These are phyloP conservation scores for Sanderia malayensis DNA, from an alignment of 30 jellyfish, hydroid and myxozoan genomes.

Conservation along the genomic window DNA sequence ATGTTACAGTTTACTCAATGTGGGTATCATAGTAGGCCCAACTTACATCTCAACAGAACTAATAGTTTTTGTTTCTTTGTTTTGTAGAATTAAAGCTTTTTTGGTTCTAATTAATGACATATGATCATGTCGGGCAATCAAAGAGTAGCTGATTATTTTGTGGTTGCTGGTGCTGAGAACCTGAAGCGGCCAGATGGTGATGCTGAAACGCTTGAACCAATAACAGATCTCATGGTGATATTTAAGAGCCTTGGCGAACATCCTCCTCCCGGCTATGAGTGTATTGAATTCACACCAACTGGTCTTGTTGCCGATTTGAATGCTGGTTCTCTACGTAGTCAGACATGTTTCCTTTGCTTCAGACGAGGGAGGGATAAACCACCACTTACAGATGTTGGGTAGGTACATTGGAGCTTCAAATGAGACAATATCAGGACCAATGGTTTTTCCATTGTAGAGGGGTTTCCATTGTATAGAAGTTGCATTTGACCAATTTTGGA, in stretches of 20 bases:
- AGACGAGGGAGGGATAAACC: conserved; percentile 96
- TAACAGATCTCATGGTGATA: conserved; percentile 81
- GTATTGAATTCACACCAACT: conserved; percentile 83
- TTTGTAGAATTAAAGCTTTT: too few species aligned
- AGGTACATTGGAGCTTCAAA: conserved; percentile 2
- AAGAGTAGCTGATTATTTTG: conserved; percentile 94
- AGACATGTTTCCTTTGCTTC: conserved; percentile 80
- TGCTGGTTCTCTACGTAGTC: conserved; percentile 89
- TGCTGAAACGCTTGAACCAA: conserved; percentile 92
- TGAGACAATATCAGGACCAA: too few species aligned
- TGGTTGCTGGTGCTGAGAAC: conserved; percentile 87
- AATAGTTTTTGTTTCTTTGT: too few species aligned
- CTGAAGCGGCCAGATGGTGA: conserved; percentile 85
- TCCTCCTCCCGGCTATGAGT: conserved; percentile 91
- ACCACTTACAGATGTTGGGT: conserved; percentile 98
- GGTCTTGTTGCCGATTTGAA: conserved; percentile 84
- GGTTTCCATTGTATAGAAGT: too few species aligned
- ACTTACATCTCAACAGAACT: too few species aligned
- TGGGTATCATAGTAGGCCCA: too few species aligned
- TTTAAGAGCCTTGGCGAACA: conserved; percentile 90
- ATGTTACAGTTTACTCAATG: too few species aligned
- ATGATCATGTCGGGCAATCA: conserved; percentile 7
- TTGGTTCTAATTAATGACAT: too few species aligned
- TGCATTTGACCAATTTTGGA: too few species aligned
- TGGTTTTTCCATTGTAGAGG: too few species aligned